Conservation (phyloP, 2,113 vertebrate genomes). For the Rhinolophus sinicus region DNA sequence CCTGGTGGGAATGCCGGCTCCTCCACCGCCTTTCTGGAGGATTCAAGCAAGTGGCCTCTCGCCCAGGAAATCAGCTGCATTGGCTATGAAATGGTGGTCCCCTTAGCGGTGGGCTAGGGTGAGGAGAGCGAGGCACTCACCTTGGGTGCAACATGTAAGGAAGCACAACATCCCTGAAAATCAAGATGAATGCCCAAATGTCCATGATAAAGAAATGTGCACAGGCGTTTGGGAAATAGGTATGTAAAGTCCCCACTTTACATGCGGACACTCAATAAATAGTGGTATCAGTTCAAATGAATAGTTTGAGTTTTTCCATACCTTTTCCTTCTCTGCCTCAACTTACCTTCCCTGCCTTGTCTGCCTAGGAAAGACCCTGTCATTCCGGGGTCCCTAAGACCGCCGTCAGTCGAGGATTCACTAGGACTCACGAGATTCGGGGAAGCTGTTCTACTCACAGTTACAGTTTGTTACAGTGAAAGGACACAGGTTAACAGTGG, state of each 20-base stretch:
- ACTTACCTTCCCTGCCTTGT: background rate
- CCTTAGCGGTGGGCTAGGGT: background rate
- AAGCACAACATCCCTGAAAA: background rate
- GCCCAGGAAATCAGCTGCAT: accelerated
- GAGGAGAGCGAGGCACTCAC: background rate
- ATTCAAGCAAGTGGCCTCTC: background rate
- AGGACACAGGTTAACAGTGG: background rate
- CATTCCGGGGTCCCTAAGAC: background rate
- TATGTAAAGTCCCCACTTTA: no score
- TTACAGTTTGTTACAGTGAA: background rate
- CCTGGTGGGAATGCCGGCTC: background rate
- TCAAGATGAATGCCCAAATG: background rate
- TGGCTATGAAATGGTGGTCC: background rate
- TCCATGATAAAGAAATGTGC: accelerated
- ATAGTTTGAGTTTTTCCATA: background rate
- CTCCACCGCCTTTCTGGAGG: background rate
- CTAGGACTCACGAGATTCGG: background rate
- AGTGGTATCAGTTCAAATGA: background rate
- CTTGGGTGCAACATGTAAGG: accelerated
- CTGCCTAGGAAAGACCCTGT: background rate
- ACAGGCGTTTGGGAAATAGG: background rate
- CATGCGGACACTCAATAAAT: background rate
- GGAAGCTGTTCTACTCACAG: background rate
- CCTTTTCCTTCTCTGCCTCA: background rate
- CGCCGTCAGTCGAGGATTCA: background rate